Conservation (phyloP, 2,113 vertebrate genomes). For the Anguilla rostrata region DNA sequence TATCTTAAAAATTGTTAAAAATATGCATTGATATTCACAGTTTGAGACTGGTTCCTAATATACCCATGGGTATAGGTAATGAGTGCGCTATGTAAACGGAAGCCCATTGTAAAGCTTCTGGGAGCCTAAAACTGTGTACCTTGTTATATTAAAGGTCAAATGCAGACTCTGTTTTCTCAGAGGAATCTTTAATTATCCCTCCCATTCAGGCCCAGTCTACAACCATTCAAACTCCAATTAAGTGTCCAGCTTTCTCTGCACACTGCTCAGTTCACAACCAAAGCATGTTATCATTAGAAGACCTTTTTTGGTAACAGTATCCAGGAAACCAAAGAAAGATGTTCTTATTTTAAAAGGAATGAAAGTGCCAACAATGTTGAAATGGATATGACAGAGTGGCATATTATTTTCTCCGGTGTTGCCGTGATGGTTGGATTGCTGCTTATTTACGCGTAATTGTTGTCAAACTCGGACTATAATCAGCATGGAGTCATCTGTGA, state of each 20-base stretch:
- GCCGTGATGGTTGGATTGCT: neutral
- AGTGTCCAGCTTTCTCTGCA: neutral
- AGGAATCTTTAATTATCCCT: conserved; percentile 4
- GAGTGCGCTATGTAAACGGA: neutral
- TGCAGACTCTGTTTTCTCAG: neutral
- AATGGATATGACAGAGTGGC: conserved; percentile 9
- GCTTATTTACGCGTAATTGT: conserved; percentile 29
- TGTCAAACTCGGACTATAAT: conserved; percentile 9
- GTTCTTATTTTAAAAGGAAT: conserved; percentile 32
- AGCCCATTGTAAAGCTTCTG: neutral
- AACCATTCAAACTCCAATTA: neutral
- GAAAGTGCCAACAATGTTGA: neutral
- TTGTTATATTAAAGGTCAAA: conserved; percentile 9
- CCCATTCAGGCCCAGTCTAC: neutral
- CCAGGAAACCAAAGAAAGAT: conserved; percentile 29
- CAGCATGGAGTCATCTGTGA: neutral
- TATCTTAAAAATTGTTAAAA: neutral
- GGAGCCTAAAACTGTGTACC: conserved; percentile 6
- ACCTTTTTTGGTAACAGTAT: conserved; percentile 9
- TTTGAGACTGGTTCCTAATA: neutral
- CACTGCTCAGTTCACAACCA: conserved; percentile 18
- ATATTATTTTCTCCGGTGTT: conserved; percentile 23
- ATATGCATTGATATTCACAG: neutral
- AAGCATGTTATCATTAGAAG: conserved; percentile 25
- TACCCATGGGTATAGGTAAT: neutral